Percentiles rank a stretch among this genome's conserved stretches.
Conservation (phyloP, 2,797 vertebrate genomes). For the Threskiornis aethiopicus region DNA sequence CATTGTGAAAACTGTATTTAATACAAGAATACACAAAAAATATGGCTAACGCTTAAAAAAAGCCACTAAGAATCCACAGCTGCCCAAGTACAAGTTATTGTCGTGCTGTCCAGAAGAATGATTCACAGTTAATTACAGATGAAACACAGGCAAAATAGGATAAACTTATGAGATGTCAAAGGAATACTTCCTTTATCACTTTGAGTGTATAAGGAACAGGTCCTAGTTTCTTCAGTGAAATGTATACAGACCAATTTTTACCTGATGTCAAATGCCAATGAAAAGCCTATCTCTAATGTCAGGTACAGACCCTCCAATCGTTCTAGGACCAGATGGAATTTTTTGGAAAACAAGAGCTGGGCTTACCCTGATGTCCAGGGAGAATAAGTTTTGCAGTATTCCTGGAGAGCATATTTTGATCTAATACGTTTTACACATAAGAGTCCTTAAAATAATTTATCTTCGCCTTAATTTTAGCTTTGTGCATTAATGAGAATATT, state of each 20-base stretch:
- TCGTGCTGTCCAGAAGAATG: background rate
- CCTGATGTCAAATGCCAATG: background rate
- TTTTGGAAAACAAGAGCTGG: background rate
- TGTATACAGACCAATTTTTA: background rate
- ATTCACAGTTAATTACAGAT: background rate
- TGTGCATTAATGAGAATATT: background rate
- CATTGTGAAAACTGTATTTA: background rate
- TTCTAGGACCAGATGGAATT: background rate
- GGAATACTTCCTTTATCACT: background rate
- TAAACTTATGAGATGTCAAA: background rate
- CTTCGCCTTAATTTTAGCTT: background rate
- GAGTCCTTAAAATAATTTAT: background rate
- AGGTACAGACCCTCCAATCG: background rate
- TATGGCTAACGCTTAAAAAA: background rate
- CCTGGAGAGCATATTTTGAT: background rate
- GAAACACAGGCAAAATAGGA: background rate
- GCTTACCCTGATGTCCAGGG: background rate
- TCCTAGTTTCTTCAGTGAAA: background rate
- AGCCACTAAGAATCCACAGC: background rate
- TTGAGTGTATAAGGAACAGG: background rate
- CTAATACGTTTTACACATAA: background rate
- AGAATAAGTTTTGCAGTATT: background rate
- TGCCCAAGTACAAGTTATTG: background rate
- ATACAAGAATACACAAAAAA: background rate
- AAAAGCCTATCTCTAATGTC: background rate